Conservation (phyloP, 30 jellyfish, hydroid and myxozoan species). For the Hydra vulgaris region DNA sequence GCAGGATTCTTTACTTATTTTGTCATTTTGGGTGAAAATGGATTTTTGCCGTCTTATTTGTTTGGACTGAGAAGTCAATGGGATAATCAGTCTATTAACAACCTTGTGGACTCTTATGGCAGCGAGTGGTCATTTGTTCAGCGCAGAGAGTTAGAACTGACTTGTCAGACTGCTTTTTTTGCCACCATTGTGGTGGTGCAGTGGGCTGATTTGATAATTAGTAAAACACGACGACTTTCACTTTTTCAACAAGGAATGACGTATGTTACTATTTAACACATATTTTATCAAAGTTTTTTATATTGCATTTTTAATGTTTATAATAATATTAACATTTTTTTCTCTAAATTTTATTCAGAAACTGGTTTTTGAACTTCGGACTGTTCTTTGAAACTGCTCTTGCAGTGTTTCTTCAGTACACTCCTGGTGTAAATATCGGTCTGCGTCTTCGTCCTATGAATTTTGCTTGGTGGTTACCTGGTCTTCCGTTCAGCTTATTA, state of each 20-base stretch:
- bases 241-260: conserved; percentile 96
- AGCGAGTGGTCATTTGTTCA: conserved; percentile 82
- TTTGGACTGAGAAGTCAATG: conserved; percentile 60
- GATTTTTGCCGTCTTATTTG: conserved; percentile 70
- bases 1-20: conserved; percentile 98
- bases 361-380: conserved; percentile 93
- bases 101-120: conserved; percentile 77
- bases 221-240: conserved; percentile 85
- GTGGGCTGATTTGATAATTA: conserved; percentile 96
- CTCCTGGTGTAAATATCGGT: conserved; percentile 90
- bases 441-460: conserved; percentile 81
- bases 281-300: no score
- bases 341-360: conserved; percentile 24
- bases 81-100: conserved; percentile 49
- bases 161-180: conserved; percentile 98
- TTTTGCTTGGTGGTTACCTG: conserved; percentile 96
- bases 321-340: not conserved
- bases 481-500: conserved; percentile 71
- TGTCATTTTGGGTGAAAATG: conserved; percentile 85
- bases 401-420: conserved; percentile 90
- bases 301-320: no score
- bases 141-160: conserved; percentile 89
- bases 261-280: conserved; percentile 14
- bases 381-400: conserved; percentile 81
- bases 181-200: conserved; percentile 95